phyloP scores from a whole-genome alignment of 2,797 vertebrate genomes.

The Antrozous pallidus region DNA sequence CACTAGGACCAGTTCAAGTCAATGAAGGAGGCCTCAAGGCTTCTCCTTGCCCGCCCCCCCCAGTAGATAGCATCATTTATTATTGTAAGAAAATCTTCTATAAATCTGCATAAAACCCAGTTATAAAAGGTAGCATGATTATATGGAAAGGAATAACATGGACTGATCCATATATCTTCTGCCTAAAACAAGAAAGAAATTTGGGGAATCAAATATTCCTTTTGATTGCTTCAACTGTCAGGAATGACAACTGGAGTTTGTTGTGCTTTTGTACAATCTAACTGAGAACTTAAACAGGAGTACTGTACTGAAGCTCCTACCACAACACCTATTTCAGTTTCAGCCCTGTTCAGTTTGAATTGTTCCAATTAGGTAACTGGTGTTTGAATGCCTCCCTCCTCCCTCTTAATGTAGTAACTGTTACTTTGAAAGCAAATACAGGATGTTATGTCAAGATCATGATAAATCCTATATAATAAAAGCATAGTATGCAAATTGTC shows the following conservation, averaged over 20 bases:
- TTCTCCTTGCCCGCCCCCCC: not conserved
- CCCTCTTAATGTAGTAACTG: slow-evolving; percentile 47
- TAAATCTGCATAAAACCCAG: not conserved
- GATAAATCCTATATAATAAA: slow-evolving; percentile 52
- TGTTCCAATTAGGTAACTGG: slow-evolving; percentile 67
- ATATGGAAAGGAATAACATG: slow-evolving; percentile 20
- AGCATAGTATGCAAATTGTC: no score
- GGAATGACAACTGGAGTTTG: not conserved
- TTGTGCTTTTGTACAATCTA: not conserved
- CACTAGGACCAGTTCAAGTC: not conserved
- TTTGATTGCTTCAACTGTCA: not conserved
- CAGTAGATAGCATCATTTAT: not conserved
- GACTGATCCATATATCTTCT: not conserved
- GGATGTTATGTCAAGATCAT: slow-evolving; percentile 67
- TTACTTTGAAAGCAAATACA: slow-evolving; percentile 79
- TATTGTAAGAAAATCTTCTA: not conserved
- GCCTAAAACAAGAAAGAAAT: not conserved
- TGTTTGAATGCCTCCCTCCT: slow-evolving; percentile 68
- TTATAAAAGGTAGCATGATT: not conserved
- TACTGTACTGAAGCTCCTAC: slow-evolving; percentile 64
- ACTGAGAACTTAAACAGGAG: slow-evolving; percentile 24
- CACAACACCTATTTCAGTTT: slow-evolving; percentile 72
- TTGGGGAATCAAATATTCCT: slow-evolving; percentile 26
- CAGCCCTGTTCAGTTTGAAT: slow-evolving; percentile 73
- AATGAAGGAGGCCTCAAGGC: not conserved